Percentiles rank a stretch among this genome's conserved stretches.
These are phyloP conservation scores for Nemopilema nomurai DNA, from an alignment of 30 jellyfish, hydroid and myxozoan species.

Conservation along the genomic window DNA sequence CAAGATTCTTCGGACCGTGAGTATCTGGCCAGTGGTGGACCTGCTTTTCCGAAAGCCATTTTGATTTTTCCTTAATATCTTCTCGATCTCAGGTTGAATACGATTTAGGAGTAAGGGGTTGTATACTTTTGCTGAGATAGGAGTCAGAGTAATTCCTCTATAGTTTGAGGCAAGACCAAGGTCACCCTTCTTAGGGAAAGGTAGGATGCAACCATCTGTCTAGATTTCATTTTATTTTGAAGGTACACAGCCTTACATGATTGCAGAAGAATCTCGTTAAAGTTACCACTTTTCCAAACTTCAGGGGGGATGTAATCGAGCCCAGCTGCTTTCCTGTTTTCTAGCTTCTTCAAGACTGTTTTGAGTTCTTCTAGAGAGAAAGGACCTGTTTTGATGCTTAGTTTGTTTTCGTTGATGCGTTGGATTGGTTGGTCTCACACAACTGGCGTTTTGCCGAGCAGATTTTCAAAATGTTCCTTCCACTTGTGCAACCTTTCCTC, in stretches of 20 bases:
- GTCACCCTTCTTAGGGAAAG: slow-evolving; percentile 8
- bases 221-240: not conserved
- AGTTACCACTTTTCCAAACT: not conserved
- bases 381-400: too few relatives aligned
- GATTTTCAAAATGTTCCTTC: not conserved
- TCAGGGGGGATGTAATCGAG: not conserved
- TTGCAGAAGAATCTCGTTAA: not conserved
- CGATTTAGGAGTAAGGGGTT: not conserved
- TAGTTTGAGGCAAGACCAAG: not conserved
- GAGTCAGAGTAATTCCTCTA: slow-evolving; percentile 1
- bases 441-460: not conserved
- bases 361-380: too few relatives aligned
- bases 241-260: not conserved
- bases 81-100: slow-evolving; percentile 6
- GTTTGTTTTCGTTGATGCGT: too few relatives aligned
- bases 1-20: not conserved
- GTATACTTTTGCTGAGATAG: slow-evolving; percentile 6
- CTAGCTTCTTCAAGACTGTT: not conserved
- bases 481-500: not conserved
- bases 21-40: slow-evolving; percentile 2
- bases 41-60: slow-evolving; percentile 26
- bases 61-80: slow-evolving; percentile 18
- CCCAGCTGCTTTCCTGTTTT: not conserved
- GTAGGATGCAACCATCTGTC: not conserved
- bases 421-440: not conserved